A percentile compares a stretch with the other conserved stretches of the same genome.
phyloP scores from a whole-genome alignment of 2,797 vertebrate species.

The Malacoraja senta region DNA sequence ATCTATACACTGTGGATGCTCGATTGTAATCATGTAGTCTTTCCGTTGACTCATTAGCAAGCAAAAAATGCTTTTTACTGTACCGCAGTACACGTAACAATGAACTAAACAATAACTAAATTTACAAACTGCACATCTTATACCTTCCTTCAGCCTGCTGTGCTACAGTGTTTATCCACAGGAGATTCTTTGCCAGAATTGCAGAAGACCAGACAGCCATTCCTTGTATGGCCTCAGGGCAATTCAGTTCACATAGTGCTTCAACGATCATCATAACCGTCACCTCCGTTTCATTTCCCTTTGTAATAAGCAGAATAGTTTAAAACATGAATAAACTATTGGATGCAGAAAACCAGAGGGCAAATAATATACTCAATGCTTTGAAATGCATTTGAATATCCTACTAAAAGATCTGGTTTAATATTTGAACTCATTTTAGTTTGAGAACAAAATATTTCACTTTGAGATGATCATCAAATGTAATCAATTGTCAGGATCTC shows the following conservation, averaged over 20 bases:
- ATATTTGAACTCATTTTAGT: background rate
- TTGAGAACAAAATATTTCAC: background rate
- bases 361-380: background rate
- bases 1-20: no score
- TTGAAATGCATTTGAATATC: background rate
- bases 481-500: background rate
- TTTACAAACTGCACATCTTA: slow-evolving; percentile 41
- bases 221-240: slow-evolving; percentile 94
- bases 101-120: background rate
- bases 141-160: slow-evolving; percentile 92
- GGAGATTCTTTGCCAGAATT: slow-evolving; percentile 72
- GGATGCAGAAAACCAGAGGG: background rate
- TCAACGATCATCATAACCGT: slow-evolving; percentile 88
- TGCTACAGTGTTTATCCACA: slow-evolving; percentile 84
- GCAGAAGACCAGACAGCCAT: slow-evolving; percentile 80
- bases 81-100: no score
- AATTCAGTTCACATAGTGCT: slow-evolving; percentile 86
- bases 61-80: no score
- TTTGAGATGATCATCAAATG: background rate
- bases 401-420: background rate
- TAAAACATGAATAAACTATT: background rate
- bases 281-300: slow-evolving; percentile 88
- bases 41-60: no score
- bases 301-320: background rate
- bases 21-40: no score